phyloP scores from a whole-genome alignment of 2,113 vertebrate species.

The Nannospalax galili region DNA sequence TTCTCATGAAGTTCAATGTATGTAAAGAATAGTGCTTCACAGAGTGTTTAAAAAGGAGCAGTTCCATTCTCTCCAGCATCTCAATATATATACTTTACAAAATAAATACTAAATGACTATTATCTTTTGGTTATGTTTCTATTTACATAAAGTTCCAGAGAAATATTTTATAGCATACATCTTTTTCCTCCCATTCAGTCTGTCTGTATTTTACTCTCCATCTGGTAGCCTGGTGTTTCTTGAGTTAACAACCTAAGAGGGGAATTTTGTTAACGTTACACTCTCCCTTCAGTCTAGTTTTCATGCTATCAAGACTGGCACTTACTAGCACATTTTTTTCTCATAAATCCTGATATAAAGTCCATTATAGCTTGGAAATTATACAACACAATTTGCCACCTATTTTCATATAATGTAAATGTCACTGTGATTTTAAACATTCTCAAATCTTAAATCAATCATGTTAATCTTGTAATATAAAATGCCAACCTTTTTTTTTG shows the following conservation, averaged over 20 bases:
- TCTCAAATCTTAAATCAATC: too few relatives aligned
- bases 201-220: not conserved
- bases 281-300: not conserved
- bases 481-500: too few relatives aligned
- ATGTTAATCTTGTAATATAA: too few relatives aligned
- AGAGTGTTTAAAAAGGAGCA: not conserved
- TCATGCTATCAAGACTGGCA: not conserved
- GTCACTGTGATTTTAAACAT: too few relatives aligned
- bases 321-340: not conserved
- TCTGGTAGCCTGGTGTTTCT: not conserved
- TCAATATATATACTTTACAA: not conserved
- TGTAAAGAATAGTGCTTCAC: not conserved
- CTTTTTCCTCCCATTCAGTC: not conserved
- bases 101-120: not conserved
- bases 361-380: not conserved
- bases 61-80: not conserved
- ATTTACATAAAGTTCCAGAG: conserved; percentile 1
- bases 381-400: not conserved
- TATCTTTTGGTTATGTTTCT: conserved; percentile 16
- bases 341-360: conserved; percentile 23
- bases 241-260: not conserved
- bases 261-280: not conserved
- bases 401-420: not conserved
- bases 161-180: not conserved
- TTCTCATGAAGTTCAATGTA: conserved; percentile 17